Evolutionary conservation across 2,797 vertebrate genomes (phyloP).

Genomic region (Loris lydekkerianus): DNA sequence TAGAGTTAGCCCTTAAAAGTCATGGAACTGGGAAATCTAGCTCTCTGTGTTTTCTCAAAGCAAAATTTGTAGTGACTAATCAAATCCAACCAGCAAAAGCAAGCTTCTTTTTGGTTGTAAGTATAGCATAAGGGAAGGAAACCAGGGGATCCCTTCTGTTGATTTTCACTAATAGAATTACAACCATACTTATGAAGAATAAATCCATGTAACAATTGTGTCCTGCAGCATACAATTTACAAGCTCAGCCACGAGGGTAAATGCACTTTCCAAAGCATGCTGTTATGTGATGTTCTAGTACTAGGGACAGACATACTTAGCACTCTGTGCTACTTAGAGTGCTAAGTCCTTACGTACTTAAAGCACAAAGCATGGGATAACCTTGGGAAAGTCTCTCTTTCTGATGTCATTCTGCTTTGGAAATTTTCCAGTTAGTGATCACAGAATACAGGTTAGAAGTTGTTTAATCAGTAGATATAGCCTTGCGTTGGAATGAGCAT

Average conservation of each 20-base stretch:
- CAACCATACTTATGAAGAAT: not conserved
- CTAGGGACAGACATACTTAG: not conserved
- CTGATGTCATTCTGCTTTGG: not conserved
- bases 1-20: conserved; percentile 34
- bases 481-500: not conserved
- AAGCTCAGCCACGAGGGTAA: not conserved
- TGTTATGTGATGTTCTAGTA: not conserved
- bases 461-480: not conserved
- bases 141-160: not conserved
- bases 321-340: not conserved
- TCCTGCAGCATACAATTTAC: not conserved
- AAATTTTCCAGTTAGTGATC: not conserved
- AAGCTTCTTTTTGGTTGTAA: conserved; percentile 2
- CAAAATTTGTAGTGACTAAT: conserved; percentile 39
- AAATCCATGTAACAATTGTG: conserved; percentile 21
- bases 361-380: not conserved
- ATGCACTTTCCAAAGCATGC: not conserved
- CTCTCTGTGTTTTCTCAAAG: conserved; percentile 39
- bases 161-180: conserved; percentile 55
- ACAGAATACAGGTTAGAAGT: not conserved
- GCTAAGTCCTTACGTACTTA: not conserved
- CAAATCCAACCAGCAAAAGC: not conserved
- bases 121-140: not conserved
- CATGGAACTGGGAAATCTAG: conserved; percentile 32
- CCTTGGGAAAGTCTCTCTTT: not conserved